These are phyloP conservation scores for Thripadectes ignobilis DNA, from an alignment of 2,797 vertebrate species.

Conservation along the genomic window DNA sequence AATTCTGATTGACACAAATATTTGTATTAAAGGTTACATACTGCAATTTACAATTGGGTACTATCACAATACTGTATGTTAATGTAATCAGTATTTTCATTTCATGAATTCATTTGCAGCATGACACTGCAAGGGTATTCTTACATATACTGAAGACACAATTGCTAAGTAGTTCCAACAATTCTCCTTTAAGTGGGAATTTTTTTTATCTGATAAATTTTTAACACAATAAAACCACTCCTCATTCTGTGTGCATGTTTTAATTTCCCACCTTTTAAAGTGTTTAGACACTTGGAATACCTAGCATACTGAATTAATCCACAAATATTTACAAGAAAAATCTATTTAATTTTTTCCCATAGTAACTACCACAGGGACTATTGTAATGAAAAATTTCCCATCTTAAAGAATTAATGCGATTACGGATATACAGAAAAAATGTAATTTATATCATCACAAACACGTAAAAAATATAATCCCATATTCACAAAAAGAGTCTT, in stretches of 20 bases:
- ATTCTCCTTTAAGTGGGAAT: conserved; percentile 56
- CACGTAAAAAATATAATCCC: conserved; percentile 70
- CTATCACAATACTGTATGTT: conserved; percentile 72
- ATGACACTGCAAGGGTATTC: conserved; percentile 68
- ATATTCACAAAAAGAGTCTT: conserved; percentile 65
- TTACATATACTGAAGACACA: conserved; percentile 48
- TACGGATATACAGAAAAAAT: conserved; percentile 66
- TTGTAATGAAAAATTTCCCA: conserved; percentile 70
- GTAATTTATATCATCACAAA: conserved; percentile 70
- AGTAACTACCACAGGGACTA: conserved; percentile 72
- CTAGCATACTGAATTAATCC: conserved; percentile 53
- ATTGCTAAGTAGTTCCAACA: conserved; percentile 61
- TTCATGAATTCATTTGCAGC: conserved; percentile 70
- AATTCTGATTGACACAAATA: conserved; percentile 75
- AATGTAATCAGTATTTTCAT: conserved; percentile 73
- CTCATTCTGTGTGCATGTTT: conserved; percentile 24
- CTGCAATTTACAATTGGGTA: conserved; percentile 63
- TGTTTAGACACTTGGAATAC: conserved; percentile 61
- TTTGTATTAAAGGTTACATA: conserved; percentile 71
- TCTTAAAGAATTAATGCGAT: conserved; percentile 71
- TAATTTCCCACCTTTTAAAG: conserved; percentile 62
- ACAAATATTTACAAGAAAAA: conserved; percentile 71
- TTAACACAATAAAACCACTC: conserved; percentile 57
- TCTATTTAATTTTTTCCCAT: conserved; percentile 62
- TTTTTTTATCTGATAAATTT: conserved; percentile 55